A percentile compares a stretch with the other conserved stretches of the same genome.
Evolutionary conservation across 2,888 invertebrate genomes (phyloP).

Genomic region (Subacronicta megacephala): DNA sequence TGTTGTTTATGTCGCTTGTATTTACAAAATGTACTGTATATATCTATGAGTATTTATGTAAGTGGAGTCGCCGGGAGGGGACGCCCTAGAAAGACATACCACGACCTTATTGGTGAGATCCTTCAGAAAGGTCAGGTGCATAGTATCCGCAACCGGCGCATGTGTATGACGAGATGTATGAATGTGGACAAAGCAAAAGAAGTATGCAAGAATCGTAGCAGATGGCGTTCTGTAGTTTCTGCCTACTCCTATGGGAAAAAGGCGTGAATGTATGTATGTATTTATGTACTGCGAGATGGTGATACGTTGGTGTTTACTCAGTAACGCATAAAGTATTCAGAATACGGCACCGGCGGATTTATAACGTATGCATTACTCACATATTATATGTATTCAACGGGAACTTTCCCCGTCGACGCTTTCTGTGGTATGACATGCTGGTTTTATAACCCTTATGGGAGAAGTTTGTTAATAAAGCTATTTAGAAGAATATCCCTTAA

Average conservation of each 20-base stretch:
- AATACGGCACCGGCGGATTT: constrained; percentile 62
- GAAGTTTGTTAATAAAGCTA: constrained; percentile 23
- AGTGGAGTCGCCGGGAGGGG: too few relatives aligned
- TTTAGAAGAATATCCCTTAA: constrained; percentile 15
- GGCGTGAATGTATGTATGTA: too few relatives aligned
- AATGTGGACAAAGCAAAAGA: too few relatives aligned
- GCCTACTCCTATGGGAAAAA: too few relatives aligned
- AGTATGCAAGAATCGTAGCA: too few relatives aligned
- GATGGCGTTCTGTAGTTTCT: too few relatives aligned
- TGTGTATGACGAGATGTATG: too few relatives aligned
- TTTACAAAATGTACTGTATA: constrained; percentile 3
- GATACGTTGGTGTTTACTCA: constrained; percentile 59
- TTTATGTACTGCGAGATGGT: constrained; percentile 33
- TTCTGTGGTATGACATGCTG: constrained; percentile 8
- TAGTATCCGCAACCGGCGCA: too few relatives aligned
- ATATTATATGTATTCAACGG: constrained; percentile 69
- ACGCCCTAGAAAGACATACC: too few relatives aligned
- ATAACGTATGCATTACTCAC: constrained; percentile 56
- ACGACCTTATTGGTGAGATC: too few relatives aligned
- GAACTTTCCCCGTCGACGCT: constrained; percentile 61
- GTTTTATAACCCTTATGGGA: constrained; percentile 25
- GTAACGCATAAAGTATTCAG: constrained; percentile 73
- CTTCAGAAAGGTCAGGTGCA: too few relatives aligned
- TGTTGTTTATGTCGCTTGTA: constrained; percentile 1
- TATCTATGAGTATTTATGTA: constrained; percentile 30